Conservation (phyloP, 2,888 invertebrate genomes). For the Lymantria monacha region DNA sequence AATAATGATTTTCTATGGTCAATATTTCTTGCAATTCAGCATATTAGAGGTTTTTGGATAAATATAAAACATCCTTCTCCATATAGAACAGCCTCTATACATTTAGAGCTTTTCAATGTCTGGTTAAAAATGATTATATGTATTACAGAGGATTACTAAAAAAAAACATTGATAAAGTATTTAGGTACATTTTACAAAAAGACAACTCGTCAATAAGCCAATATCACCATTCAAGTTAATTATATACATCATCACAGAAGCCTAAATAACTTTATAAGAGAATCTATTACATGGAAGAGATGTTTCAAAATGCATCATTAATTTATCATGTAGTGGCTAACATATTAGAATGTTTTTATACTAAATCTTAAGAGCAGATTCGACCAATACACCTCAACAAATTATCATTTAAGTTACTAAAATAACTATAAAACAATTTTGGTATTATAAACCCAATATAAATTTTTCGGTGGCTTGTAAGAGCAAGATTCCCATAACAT, state of each 20-base stretch:
- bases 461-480: conserved; percentile 32
- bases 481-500: conserved; percentile 21
- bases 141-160: no score
- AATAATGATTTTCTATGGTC: no score
- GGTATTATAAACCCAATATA: conserved; percentile 31
- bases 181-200: no score
- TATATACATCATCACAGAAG: neutral
- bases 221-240: neutral
- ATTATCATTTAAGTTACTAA: conserved; percentile 25
- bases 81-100: no score
- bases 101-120: no score
- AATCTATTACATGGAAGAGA: conserved; percentile 2
- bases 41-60: no score
- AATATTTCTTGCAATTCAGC: no score
- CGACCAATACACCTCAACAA: conserved; percentile 20
- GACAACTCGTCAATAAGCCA: neutral
- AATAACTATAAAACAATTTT: conserved; percentile 29
- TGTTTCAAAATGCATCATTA: no score
- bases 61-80: no score
- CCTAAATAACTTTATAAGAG: conserved; percentile 3
- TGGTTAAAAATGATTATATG: no score
- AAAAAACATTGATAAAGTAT: no score
- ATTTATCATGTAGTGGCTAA: no score
- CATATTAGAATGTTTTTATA: neutral
- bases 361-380: conserved; percentile 23